phyloP scores from a whole-genome alignment of 2,888 invertebrate genomes.

The Lasioglossum leucozonium region DNA sequence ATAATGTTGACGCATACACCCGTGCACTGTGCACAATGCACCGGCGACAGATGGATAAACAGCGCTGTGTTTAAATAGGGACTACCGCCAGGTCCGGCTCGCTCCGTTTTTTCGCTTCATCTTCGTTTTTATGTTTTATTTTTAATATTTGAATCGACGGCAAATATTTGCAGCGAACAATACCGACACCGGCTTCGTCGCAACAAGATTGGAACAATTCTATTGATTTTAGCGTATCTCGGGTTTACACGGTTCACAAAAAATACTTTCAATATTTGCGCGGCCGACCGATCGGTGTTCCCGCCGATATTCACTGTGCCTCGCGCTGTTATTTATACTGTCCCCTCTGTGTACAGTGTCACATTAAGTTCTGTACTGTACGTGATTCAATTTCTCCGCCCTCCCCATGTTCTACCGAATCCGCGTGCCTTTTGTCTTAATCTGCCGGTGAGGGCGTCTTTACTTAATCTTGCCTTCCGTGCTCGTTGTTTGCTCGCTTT shows the following conservation, averaged over 20 bases:
- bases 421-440: background rate
- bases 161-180: slow-evolving; percentile 26
- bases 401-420: no score
- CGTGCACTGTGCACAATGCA: background rate
- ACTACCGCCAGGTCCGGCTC: background rate
- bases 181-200: background rate
- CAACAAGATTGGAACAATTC: slow-evolving; percentile 18
- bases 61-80: background rate
- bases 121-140: background rate
- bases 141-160: slow-evolving; percentile 16
- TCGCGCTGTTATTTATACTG: background rate
- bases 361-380: background rate
- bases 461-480: background rate
- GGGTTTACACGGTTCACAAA: background rate
- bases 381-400: background rate
- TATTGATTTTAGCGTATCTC: slow-evolving; percentile 12
- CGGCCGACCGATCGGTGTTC: background rate
- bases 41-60: slow-evolving; percentile 58
- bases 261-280: slow-evolving; percentile 18
- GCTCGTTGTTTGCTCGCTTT: no score
- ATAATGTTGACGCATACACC: background rate
- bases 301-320: background rate
- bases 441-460: no score
- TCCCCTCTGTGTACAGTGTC: background rate
- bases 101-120: background rate